Base-by-base conservation (phyloP, 2,797 vertebrate genomes). In the Australoheros facetus region DNA sequence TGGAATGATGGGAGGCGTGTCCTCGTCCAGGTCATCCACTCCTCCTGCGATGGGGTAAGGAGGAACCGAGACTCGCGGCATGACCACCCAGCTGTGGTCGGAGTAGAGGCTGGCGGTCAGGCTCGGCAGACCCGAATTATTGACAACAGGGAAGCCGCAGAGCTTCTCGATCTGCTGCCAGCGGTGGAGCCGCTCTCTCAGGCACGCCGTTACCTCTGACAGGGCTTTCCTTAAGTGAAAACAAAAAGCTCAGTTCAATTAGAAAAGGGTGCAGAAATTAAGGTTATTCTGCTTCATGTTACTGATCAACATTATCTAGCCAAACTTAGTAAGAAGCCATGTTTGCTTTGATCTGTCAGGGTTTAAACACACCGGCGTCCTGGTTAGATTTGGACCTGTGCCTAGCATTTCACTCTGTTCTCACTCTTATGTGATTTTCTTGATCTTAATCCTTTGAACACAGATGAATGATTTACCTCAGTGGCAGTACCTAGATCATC, bases 121-220 rank as follows among this genome's bases (percentile, higher is more conserved):
- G 88, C 95, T 99, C 23, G 98, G 97, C 62, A 99, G 94, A 17
- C 98, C 98, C 0, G 97, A 97, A 93, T 99, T 99, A 87, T 98
- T 97, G 9, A 98, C 97, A 6, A 99, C 96, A 34, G 97, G 97
- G 92, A 99, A 99, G 71, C 97, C 96, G 55, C 98, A 99, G 13
- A 99, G 96, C 93, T 97, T 99, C 95, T 99, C 98, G 66, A 99
- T 99, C 93, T 99, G 98, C 57, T 99, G 98, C 98, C 98, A 99
- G 87, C 98, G 97, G 90, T 99, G 98, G 26, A 99, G 97, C 3
- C 98, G 96, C 92, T 99, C 98, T 85, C 98, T 95, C 91, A 99
- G 95, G 88, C 97, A 98, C 0, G 98, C 98, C 0, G 98, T 99
- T 75, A 99, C 93, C 90, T 99, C 98, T 7, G 98, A 99, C 85